These are phyloP conservation scores for Digitonthophagus gazella DNA, from an alignment of 2,888 invertebrate species.

Conservation along the genomic window DNA sequence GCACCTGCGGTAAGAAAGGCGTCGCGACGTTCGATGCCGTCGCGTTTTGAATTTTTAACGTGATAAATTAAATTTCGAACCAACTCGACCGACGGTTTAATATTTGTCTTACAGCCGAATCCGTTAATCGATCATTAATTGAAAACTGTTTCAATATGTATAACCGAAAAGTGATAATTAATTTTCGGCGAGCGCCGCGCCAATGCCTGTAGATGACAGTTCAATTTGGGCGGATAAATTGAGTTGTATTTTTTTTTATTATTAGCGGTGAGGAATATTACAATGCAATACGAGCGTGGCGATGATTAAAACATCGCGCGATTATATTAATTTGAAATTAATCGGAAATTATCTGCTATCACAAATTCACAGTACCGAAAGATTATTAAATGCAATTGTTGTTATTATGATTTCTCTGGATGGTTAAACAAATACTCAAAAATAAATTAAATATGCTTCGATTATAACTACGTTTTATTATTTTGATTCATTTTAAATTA, in stretches of 20 bases:
- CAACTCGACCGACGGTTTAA: neutral
- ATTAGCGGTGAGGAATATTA: neutral
- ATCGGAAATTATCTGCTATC: neutral
- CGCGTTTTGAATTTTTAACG: conserved; percentile 1
- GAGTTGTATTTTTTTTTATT: neutral
- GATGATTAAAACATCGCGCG: neutral
- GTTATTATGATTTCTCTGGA: too few relatives aligned
- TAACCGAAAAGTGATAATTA: neutral
- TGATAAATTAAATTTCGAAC: neutral
- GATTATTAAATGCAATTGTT: neutral
- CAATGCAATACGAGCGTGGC: neutral
- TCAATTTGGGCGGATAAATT: neutral
- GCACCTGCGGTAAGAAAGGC: conserved; percentile 1
- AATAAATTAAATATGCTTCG: too few relatives aligned
- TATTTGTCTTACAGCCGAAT: neutral
- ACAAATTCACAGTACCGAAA: neutral
- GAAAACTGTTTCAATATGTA: neutral
- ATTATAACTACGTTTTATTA: too few relatives aligned
- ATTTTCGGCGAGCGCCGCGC: neutral
- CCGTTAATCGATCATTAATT: neutral
- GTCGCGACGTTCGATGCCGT: neutral
- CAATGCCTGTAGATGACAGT: neutral
- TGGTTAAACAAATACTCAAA: too few relatives aligned
- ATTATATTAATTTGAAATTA: neutral
- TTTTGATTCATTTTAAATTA: too few relatives aligned